phyloP scores from a whole-genome alignment of 2,888 invertebrate species.

The Anoncus sp. region DNA sequence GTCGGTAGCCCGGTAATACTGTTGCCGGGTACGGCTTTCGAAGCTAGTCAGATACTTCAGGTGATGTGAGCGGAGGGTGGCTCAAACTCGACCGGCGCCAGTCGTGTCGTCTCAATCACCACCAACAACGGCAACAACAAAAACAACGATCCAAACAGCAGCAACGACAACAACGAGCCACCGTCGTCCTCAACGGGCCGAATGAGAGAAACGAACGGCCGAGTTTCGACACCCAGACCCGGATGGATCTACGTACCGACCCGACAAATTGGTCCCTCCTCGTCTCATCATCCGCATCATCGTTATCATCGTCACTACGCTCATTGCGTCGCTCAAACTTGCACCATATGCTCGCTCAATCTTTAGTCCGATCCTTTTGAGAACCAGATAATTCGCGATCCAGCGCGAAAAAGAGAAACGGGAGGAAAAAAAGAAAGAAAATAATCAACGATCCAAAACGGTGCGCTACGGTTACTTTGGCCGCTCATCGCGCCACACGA shows the following conservation, averaged over 20 bases:
- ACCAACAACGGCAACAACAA: constrained; percentile 65
- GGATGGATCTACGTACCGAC: constrained; percentile 78
- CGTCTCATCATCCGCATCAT: constrained; percentile 65
- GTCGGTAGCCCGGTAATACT: constrained; percentile 95
- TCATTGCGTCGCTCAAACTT: constrained; percentile 80
- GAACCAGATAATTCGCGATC: too few relatives aligned
- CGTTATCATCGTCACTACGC: constrained; percentile 74
- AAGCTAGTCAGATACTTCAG: constrained; percentile 95
- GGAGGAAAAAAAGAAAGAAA: constrained; percentile 5
- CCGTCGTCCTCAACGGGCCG: constrained; percentile 27
- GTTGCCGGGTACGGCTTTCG: constrained; percentile 95
- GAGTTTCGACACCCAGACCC: constrained; percentile 76
- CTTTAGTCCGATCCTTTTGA: constrained; percentile 68
- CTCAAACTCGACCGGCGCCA: constrained; percentile 72
- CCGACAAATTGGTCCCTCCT: constrained; percentile 63
- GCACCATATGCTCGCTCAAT: constrained; percentile 82
- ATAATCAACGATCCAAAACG: too few relatives aligned
- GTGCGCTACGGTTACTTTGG: too few relatives aligned
- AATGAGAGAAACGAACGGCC: constrained; percentile 42
- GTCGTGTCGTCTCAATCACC: too few relatives aligned
- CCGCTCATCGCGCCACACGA: too few relatives aligned
- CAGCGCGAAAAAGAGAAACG: neutral
- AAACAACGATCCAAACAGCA: constrained; percentile 54
- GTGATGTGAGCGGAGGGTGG: constrained; percentile 86
- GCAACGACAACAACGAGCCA: constrained; percentile 69